Evolutionary conservation across 2,888 invertebrate genomes (phyloP).

Genomic region (Quadroppia sp.): DNA sequence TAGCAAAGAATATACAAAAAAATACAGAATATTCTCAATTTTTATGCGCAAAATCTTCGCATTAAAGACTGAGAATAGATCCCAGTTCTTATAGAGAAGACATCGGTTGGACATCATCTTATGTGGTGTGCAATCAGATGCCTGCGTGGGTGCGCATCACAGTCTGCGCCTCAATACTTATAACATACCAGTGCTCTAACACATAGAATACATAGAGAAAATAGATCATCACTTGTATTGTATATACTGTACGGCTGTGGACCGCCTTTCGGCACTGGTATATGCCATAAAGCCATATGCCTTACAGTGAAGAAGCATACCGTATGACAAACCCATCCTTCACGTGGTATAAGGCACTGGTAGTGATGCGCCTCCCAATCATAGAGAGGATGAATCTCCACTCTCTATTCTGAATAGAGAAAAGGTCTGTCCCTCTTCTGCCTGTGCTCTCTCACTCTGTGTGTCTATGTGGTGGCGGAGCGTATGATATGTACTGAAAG

Average conservation of each 20-base stretch:
- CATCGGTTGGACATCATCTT: slow-evolving; percentile 20
- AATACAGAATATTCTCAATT: background rate
- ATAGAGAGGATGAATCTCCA: slow-evolving; percentile 6
- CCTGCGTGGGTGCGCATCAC: slow-evolving; percentile 32
- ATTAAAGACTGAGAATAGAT: background rate
- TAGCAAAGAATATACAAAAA: no score
- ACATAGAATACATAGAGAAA: background rate
- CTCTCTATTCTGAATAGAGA: background rate
- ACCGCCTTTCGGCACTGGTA: background rate
- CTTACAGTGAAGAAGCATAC: background rate
- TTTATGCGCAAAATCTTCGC: background rate
- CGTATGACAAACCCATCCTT: slow-evolving; percentile 4
- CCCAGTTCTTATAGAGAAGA: background rate
- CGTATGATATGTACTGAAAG: background rate
- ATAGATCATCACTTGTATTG: background rate
- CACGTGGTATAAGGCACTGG: background rate
- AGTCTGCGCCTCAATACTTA: slow-evolving; percentile 18
- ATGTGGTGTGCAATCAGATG: slow-evolving; percentile 25
- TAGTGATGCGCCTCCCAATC: slow-evolving; percentile 37
- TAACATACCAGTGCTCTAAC: background rate
- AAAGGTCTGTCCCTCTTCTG: background rate
- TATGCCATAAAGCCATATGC: background rate
- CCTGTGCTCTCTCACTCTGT: background rate
- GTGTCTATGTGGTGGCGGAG: background rate
- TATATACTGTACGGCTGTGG: background rate